Evolutionary conservation across 2,113 vertebrate species (phyloP).

Genomic region (Zeus faber): DNA sequence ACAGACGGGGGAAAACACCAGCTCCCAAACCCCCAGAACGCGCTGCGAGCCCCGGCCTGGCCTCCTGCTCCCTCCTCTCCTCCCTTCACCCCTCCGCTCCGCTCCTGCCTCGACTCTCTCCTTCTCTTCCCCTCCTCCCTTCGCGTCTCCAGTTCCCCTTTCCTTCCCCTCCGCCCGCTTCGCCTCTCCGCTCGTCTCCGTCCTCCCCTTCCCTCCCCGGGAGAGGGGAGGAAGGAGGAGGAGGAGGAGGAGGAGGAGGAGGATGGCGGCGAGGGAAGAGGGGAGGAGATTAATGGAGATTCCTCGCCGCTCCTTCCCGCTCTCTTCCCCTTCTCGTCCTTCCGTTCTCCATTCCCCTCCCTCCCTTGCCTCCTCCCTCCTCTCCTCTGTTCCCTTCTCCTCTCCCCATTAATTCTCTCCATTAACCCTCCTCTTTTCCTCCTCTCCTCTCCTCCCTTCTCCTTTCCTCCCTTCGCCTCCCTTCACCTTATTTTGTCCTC

Average conservation of each 20-base stretch:
- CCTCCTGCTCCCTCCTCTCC: constrained; percentile 10
- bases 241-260: too few relatives aligned
- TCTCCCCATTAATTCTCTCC: neutral
- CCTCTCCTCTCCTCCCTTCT: neutral
- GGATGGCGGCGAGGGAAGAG: too few relatives aligned
- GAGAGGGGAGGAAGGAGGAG: too few relatives aligned
- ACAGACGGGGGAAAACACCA: constrained; percentile 37
- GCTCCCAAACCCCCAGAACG: constrained; percentile 19
- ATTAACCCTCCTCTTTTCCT: neutral
- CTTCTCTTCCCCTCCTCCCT: too few relatives aligned
- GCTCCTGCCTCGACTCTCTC: neutral
- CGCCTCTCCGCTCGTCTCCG: too few relatives aligned
- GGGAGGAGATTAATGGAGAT: too few relatives aligned
- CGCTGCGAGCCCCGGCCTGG: constrained; percentile 7
- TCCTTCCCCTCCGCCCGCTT: neutral
- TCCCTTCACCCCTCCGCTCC: constrained; percentile 3
- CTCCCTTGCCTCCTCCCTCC: neutral
- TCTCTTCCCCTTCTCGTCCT: too few relatives aligned
- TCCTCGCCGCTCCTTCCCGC: too few relatives aligned
- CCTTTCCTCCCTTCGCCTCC: neutral
- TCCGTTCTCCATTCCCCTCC: neutral
- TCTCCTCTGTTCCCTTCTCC: neutral
- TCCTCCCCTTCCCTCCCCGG: neutral
- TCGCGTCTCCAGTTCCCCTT: neutral
- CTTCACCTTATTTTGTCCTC: neutral